These are phyloP conservation scores for Rhabdomys dilectus DNA, from an alignment of 2,113 vertebrate genomes.

Conservation along the genomic window DNA sequence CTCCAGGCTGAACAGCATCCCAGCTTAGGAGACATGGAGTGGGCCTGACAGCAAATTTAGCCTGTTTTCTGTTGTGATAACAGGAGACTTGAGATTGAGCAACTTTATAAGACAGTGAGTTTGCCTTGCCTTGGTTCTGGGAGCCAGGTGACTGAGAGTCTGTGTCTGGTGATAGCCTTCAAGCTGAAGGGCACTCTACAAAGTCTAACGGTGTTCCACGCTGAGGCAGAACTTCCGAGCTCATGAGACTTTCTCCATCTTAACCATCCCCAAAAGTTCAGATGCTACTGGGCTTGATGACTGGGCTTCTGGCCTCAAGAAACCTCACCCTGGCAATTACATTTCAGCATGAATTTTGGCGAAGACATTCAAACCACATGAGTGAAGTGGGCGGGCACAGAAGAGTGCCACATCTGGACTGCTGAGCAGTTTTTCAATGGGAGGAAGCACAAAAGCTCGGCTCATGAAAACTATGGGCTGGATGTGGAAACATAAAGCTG, in stretches of 20 bases:
- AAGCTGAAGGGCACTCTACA: neutral
- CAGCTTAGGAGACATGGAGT: neutral
- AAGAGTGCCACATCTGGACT: neutral
- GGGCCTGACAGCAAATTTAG: neutral
- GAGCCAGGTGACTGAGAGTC: neutral
- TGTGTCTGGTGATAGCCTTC: neutral
- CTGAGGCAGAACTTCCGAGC: neutral
- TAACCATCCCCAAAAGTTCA: neutral
- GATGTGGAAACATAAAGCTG: neutral
- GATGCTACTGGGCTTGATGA: too few species aligned
- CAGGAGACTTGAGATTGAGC: neutral
- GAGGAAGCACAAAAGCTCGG: neutral
- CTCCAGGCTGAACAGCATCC: neutral
- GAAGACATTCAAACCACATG: neutral
- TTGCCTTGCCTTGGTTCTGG: neutral
- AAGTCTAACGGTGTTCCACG: neutral
- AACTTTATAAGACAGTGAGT: neutral
- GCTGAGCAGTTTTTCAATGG: neutral
- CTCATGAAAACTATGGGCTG: neutral
- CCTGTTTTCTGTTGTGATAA: neutral
- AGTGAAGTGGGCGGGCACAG: neutral
- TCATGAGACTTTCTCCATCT: neutral
- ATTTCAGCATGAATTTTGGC: neutral
- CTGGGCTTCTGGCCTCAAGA: neutral
- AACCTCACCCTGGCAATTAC: neutral